phyloP scores from a whole-genome alignment of 1,140 invertebrate genomes.

The Leucophenga varia region DNA sequence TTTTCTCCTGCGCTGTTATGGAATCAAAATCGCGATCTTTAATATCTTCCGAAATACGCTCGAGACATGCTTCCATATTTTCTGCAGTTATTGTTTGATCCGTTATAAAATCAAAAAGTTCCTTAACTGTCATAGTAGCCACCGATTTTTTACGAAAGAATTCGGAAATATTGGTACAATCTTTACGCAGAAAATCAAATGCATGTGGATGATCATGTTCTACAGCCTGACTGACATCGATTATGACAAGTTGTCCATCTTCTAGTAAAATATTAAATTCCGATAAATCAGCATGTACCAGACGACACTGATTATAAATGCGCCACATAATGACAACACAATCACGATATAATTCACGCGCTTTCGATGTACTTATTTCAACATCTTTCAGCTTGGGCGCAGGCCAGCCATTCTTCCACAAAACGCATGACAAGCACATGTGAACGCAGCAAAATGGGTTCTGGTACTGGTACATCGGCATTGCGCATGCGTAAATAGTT shows the following conservation, averaged over 20 bases:
- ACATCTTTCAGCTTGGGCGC: constrained; percentile 85
- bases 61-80: constrained; percentile 81
- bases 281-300: constrained; percentile 97
- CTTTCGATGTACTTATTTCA: constrained; percentile 67
- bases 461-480: constrained; percentile 76
- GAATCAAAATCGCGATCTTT: constrained; percentile 63
- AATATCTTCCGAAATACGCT: constrained; percentile 69
- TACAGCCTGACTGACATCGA: constrained; percentile 98
- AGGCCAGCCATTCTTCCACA: constrained; percentile 90
- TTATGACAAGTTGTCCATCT: constrained; percentile 82
- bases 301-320: constrained; percentile 87
- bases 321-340: constrained; percentile 89
- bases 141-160: constrained; percentile 91
- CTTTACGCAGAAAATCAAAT: constrained; percentile 90
- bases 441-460: constrained; percentile 81
- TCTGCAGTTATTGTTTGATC: constrained; percentile 79
- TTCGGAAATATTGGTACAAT: constrained; percentile 90
- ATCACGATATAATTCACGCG: constrained; percentile 81
- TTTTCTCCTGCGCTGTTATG: constrained; percentile 69
- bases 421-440: constrained; percentile 96
- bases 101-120: constrained; percentile 95
- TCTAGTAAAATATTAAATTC: constrained; percentile 94
- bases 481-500: constrained; percentile 84
- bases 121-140: constrained; percentile 86
- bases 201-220: constrained; percentile 97